Evolutionary conservation across 2,797 vertebrate species (phyloP), one percentile per base, ranked within the genome.

Genomic region (Sebastes melanostomus): DNA sequence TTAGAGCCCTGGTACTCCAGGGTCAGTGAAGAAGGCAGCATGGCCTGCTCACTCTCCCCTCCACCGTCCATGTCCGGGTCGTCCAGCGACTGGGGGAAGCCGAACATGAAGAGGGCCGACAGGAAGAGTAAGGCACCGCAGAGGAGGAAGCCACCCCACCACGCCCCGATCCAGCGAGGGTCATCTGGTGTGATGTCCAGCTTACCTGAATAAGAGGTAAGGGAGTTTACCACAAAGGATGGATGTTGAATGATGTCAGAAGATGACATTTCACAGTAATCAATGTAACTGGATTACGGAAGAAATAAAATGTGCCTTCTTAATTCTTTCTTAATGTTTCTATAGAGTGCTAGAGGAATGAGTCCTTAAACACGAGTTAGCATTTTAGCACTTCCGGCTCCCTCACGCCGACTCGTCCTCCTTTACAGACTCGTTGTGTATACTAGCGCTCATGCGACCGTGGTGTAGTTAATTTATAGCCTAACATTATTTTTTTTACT

Each of bases 41-140:
- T 99, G 94, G 97, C 96, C 92, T 98, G 97, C 92, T 98, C 97
- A 12, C 97, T 98, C 93, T 99, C 98, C 61, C 93, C 90, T 2
- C 94, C 72, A 0, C 90, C 88, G 78, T 97, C 97, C 1, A 89
- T 85, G 73, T 94, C 92, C 81, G 91, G 95, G 0, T 93, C 92
- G 4, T 97, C 94, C 89, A 99, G 94, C 4, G 97, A 96, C 92
- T 98, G 97, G 3, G 98, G 98, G 88, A 99, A 99, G 58, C 98
- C 98, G 3, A 99, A 99, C 98, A 99, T 99, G 83, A 97, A 95
- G 88, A 99, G 96, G 83, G 98, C 95, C 0, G 98, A 98, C 95
- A 99, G 96, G 96, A 99, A 99, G 90, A 99, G 98, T 96, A 99
- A 97, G 96, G 97, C 98, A 96, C 98, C 97, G 14, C 98, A 99